Evolutionary conservation across 2,888 invertebrate species (phyloP), one percentile per base, ranked within the genome.

Genomic region (Hyposoter didymator): DNA sequence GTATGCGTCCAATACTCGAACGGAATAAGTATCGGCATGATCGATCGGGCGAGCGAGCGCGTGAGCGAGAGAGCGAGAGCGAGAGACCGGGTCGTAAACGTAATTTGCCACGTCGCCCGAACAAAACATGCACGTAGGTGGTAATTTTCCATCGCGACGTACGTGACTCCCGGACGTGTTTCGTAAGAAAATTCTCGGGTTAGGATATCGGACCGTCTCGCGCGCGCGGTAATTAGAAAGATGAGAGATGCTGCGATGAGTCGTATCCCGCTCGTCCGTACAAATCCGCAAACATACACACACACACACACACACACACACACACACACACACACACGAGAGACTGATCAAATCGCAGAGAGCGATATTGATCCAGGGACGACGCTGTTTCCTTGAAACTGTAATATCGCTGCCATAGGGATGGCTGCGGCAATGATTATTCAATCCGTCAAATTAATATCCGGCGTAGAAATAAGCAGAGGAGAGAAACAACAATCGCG

Each of bases 101-200:
- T 84, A 87, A 87, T 87, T 87, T 87, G 82, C 82, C 84, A 83
- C 84, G 87, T 84, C 82, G 84, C 79, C 78, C 64, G 72, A 74
- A 82, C 72, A 62, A 66, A 66, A 47, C 81, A 72, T 76, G 78
- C 84, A 86, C 75, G 82, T 82, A 80, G 84, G 75, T 84, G 84
- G 84, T 86, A 86, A 86, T 86, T 86, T 86, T 86, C 84, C 82
- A 84, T 76, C 76, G 76, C 84, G 67, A 86, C 84, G 86, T 84
- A 86, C 86, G 84, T 84, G 86, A 78, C 81, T 43, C 64, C 59
- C 69, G 72, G 47, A 66, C 67, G 59, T 67, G 62, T 78, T 84
- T 80, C 81, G 49, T 47, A 78, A 84, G 78, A 86, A 83, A 84
- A 84, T 81, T 81, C 72, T 81, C 79, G 59, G 52, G 79, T 75